Base-by-base conservation (phyloP, 2,797 vertebrate genomes). In the Malurus splendens region DNA sequence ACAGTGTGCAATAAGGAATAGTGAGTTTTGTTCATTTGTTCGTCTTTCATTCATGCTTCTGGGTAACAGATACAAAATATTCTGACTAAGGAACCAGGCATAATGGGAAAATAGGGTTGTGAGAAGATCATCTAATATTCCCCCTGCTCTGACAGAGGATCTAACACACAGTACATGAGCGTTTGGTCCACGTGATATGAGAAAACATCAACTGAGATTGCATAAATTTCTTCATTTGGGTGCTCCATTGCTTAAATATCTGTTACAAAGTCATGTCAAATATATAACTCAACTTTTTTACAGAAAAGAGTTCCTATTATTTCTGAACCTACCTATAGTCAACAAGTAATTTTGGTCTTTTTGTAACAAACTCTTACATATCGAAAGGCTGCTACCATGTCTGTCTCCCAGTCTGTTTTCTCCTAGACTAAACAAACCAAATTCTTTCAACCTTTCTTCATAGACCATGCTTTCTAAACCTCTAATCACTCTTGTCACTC, bases 371-470 rank as follows among this genome's bases (percentile, higher is more conserved):
- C 19, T 90, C 82, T 54, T 65, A 48, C 13, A 32, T 36, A 55
- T 36, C 44, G 47, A 77, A 85, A 72, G 8, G 8, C 51, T 92
- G 23, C 79, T 92, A 81, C 79, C 33, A 57, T 61, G n/a, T 68
- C 47, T 82, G 41, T 85, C 57, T 84, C 48, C 50, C 64, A 85
- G 60, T 57, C 84, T 87, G 42, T 89, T 90, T 93, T 90, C 57
- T 82, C 23, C 61, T 71, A 94, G 93, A 93, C 90, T 93, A 95
- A 95, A 93, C 92, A 94, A 93, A 82, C 39, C 51, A 75, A 85
- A 93, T 90, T 94, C 90, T 93, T 93, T 90, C 70, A 89, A 92
- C 66, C 76, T 87, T 90, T 93, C 61, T 93, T 90, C 85, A 75
- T 68, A 95, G 55, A 48, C 89, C 59, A 52, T 78, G 68, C 57